Evolutionary conservation across 2,797 vertebrate genomes (phyloP).

Genomic region (Rhodeus uyekii): DNA sequence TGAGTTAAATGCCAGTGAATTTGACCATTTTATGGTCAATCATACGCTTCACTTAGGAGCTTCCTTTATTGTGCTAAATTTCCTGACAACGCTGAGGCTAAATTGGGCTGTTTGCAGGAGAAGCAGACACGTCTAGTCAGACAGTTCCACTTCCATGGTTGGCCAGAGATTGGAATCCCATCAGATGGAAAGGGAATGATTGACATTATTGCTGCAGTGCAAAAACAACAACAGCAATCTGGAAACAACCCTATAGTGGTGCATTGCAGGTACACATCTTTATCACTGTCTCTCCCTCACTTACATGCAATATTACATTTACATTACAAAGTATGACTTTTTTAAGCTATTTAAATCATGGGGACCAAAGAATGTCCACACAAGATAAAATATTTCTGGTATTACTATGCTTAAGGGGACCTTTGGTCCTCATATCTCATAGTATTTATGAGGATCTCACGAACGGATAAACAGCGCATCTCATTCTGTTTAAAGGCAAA

Average conservation of each 20-base stretch:
- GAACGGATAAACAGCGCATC: not conserved
- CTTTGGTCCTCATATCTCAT: not conserved
- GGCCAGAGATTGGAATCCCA: constrained; percentile 96
- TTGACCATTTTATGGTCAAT: constrained; percentile 1
- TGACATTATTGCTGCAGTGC: constrained; percentile 93
- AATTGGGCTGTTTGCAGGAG: constrained; percentile 73
- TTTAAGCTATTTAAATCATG: not conserved
- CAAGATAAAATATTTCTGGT: not conserved
- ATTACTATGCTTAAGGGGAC: not conserved
- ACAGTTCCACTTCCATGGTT: constrained; percentile 97
- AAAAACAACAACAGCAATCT: constrained; percentile 74
- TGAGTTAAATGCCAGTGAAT: constrained; percentile 62
- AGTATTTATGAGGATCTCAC: not conserved
- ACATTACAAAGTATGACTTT: not conserved
- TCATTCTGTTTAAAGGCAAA: not conserved
- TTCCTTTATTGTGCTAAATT: not conserved
- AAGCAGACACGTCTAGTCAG: constrained; percentile 87
- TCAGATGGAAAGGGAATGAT: constrained; percentile 95
- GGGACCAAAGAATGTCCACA: not conserved
- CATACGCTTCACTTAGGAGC: not conserved
- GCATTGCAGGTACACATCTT: constrained; percentile 90
- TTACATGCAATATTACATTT: not conserved
- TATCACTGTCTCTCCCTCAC: not conserved
- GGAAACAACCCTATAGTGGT: constrained; percentile 93
- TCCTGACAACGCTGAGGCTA: not conserved